Base-by-base conservation (phyloP, 2,113 vertebrate genomes). In the Nycticryphes semicollaris region DNA sequence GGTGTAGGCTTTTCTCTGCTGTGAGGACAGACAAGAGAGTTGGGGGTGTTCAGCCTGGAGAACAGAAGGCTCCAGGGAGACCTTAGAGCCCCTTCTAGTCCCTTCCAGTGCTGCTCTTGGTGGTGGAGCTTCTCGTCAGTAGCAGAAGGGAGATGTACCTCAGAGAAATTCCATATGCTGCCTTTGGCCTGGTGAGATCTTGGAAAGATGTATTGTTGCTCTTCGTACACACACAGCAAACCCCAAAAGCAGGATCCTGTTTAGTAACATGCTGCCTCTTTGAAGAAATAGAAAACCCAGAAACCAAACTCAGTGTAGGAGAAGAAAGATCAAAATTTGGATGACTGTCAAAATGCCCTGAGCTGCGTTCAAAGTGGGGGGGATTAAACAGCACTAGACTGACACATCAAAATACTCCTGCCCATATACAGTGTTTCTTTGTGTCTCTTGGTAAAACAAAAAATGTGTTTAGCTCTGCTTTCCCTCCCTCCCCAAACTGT, bases 211-310 rank as follows among this genome's bases (percentile, higher is more conserved):
- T 74, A 10, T 0, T 67, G 43, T 37, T 95, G 90, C 84, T 62
- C 84, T 85, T 76, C 87, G 68, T 81, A 73, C 76, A 69, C 28
- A 59, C 28, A 62, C 47, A 17, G n/a, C n/a, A n/a, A 43, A 43
- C 13, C 43, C 43, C 43, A 39, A 41, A 67, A 85, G 62, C 31
- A 53, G 76, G 63, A 83, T 83, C 77, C 73, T 70, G 54, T 57
- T 83, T 62, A 82, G 90, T 94, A 93, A 43, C 50, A 11, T 53
- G 64, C 76, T 88, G 87, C 56, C 54, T 74, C 66, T 92, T 77
- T 90, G 81, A 86, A 86, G 72, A 80, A 85, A 67, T 6, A 92
- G 70, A 90, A 95, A 92, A 92, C 67, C 89, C 89, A 90, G 83
- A 86, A 95, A 72, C 57, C 75, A 86, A 27, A 47, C 68, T 72